These are phyloP conservation scores for Clarias platycephalus DNA, from an alignment of 2,797 vertebrate genomes.

Conservation along the genomic window DNA sequence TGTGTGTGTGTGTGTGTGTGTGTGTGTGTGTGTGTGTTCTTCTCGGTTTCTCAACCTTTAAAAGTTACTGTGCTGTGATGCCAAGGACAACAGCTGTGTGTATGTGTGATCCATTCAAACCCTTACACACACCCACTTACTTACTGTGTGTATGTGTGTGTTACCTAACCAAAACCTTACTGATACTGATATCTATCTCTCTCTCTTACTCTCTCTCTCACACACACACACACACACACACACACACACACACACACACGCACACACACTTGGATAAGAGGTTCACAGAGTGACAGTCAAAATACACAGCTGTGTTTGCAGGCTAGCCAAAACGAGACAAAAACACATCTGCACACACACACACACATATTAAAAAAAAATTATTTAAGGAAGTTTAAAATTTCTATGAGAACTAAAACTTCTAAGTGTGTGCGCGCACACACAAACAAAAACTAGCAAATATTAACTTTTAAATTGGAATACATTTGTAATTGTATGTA, in stretches of 20 bases:
- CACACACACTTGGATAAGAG: constrained; percentile 4
- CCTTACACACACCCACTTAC: background rate
- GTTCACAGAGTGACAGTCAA: background rate
- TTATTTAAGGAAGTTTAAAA: too few relatives aligned
- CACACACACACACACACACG: background rate
- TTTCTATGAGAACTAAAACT: too few relatives aligned
- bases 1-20: background rate
- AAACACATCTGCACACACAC: background rate
- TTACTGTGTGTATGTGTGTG: constrained; percentile 23
- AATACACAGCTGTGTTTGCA: constrained; percentile 33
- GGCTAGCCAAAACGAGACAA: constrained; percentile 10
- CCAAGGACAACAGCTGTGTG: constrained; percentile 24
- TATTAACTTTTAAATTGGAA: background rate
- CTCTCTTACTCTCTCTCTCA: background rate
- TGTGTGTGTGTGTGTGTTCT: background rate
- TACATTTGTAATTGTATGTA: background rate
- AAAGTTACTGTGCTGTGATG: background rate
- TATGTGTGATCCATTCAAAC: background rate
- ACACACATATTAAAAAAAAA: too few relatives aligned
- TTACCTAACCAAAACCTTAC: background rate
- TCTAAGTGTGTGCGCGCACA: background rate
- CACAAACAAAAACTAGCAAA: background rate
- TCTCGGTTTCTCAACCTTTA: background rate
- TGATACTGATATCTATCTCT: constrained; percentile 8
- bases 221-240: background rate